A percentile compares a stretch with the other conserved stretches of the same genome.
Conservation (phyloP, 64 coral and sea anemone genomes). For the Acropora tenuis region DNA sequence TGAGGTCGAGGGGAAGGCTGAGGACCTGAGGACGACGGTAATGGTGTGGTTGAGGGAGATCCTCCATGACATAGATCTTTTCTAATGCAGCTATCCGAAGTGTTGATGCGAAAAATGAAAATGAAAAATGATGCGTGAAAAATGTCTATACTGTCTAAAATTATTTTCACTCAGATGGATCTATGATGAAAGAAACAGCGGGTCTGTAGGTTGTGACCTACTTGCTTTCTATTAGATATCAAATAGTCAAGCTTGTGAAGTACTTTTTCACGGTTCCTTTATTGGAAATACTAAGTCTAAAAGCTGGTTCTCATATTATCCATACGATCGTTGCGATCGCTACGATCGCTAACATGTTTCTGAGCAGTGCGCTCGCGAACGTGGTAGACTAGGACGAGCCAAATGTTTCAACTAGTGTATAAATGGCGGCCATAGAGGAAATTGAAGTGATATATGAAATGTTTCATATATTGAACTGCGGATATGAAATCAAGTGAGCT, state of each 20-base stretch:
- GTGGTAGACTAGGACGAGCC: too few species aligned
- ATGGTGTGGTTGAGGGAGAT: not conserved
- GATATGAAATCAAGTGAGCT: too few species aligned
- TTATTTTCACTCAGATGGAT: not conserved
- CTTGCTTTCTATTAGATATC: conserved; percentile 2
- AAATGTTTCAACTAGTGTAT: too few species aligned
- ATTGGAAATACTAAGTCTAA: conserved; percentile 13
- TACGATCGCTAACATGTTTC: too few species aligned
- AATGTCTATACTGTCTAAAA: not conserved
- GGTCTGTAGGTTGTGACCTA: not conserved
- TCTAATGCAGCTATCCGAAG: not conserved
- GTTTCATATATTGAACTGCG: too few species aligned
- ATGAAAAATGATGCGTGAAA: not conserved
- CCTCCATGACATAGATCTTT: not conserved
- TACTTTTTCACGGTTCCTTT: not conserved
- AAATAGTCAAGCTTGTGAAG: not conserved
- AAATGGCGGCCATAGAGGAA: too few species aligned
- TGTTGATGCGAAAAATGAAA: not conserved
- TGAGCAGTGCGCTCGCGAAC: too few species aligned
- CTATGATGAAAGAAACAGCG: not conserved
- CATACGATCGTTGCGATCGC: too few species aligned
- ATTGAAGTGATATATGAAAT: too few species aligned
- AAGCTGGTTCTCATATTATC: too few species aligned
- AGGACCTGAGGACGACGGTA: not conserved
- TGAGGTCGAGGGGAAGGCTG: too few species aligned